These are phyloP conservation scores for Macrochelys suwanniensis DNA, from an alignment of 2,797 vertebrate genomes.

Conservation along the genomic window DNA sequence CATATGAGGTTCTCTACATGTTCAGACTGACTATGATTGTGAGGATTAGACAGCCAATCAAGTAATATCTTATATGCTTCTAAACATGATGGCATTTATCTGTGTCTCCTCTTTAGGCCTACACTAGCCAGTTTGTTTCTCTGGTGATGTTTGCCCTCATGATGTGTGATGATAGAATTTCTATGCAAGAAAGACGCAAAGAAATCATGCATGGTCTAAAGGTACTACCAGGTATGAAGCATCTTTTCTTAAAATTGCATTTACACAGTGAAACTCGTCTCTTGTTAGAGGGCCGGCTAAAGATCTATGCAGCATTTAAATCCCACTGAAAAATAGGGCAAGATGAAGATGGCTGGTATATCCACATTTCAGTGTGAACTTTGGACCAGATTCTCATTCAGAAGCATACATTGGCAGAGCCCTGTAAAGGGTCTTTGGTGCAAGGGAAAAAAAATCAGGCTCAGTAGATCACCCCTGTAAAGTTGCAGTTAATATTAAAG, in stretches of 20 bases:
- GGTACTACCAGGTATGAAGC: conserved; percentile 90
- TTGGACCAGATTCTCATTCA: not conserved
- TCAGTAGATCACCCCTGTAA: not conserved
- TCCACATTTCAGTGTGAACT: not conserved
- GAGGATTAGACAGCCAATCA: not conserved
- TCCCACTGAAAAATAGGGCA: not conserved
- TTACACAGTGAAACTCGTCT: accelerated
- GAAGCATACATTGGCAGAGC: not conserved
- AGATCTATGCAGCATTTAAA: not conserved
- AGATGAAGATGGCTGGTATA: not conserved
- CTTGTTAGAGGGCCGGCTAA: not conserved
- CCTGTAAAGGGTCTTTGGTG: not conserved
- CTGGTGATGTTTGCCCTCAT: conserved; percentile 97
- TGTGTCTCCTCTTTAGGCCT: conserved; percentile 86
- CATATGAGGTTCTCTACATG: not conserved
- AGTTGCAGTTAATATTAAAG: not conserved
- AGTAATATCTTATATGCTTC: not conserved
- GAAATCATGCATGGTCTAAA: conserved; percentile 94
- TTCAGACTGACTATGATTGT: not conserved
- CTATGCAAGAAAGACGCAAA: conserved; percentile 94
- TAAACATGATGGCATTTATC: accelerated
- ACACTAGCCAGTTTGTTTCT: conserved; percentile 98
- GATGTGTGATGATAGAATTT: conserved; percentile 98
- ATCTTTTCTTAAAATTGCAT: accelerated
- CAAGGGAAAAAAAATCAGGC: not conserved